Evolutionary conservation across 53 echinoderm and acorn worm genomes (phyloP).

Genomic region (Pentamera pediparva): DNA sequence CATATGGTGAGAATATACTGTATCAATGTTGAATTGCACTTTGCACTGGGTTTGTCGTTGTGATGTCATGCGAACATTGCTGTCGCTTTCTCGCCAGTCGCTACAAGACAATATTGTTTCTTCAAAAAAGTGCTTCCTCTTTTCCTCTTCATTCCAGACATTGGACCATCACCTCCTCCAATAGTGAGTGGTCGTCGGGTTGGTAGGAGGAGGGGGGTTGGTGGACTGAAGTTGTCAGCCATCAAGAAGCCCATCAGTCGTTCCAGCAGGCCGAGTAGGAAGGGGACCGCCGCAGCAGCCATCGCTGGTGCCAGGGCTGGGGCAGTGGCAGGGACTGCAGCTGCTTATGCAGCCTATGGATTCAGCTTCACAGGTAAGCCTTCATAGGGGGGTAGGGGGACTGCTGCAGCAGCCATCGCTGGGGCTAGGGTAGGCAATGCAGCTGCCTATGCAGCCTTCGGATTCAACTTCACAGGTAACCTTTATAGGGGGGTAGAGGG

Average conservation of each 20-base stretch:
- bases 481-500: too few species aligned
- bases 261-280: conserved; percentile 61
- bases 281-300: conserved; percentile 86
- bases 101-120: too few species aligned
- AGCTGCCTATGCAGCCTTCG: conserved; percentile 88
- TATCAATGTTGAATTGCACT: too few species aligned
- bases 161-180: conserved; percentile 1
- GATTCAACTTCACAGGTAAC: too few species aligned
- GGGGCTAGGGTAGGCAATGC: conserved; percentile 81
- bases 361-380: conserved; percentile 90
- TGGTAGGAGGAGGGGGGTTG: conserved; percentile 11
- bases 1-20: too few species aligned
- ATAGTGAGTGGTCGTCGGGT: neutral
- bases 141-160: too few species aligned
- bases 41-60: too few species aligned
- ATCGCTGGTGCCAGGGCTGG: conserved; percentile 98
- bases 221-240: conserved; percentile 19
- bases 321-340: conserved; percentile 92
- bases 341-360: conserved; percentile 96
- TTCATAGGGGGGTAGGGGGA: conserved; percentile 63
- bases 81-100: too few species aligned
- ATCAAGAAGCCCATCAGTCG: conserved; percentile 63
- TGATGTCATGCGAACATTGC: too few species aligned
- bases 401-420: conserved; percentile 84
- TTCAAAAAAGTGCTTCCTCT: too few species aligned